Base-by-base conservation (phyloP, 2,113 vertebrate genomes). In the Ranitomeya imitator region DNA sequence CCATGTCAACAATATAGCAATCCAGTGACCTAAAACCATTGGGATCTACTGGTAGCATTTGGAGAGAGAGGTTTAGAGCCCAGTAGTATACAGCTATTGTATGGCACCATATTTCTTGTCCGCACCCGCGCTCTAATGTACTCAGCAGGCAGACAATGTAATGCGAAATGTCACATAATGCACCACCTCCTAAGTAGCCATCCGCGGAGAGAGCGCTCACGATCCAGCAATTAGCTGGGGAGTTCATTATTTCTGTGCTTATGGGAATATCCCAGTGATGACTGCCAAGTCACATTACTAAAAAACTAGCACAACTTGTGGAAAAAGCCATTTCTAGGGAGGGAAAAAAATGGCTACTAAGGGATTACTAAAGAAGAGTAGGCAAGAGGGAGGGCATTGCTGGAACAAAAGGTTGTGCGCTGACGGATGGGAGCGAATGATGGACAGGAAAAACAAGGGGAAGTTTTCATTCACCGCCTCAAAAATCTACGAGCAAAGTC, bases 381-480 rank as follows among this genome's bases (percentile, higher is more conserved):
- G 63, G 61, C 8, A 9, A 52, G 6, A 51, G 19, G 37, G 37
- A 76, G 61, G 77, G 31, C 5, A 86, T 16, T 55, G 37, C 7
- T 18, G 52, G 51, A 71, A 65, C 21, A 86, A 79, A 74, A 69
- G 85, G 76, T 86, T 45, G 55, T 54, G 60, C 37, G 54, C 21
- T 23, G 26, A 16, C 18, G 54, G 26, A 76, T n/a, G 23, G 51
- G 69, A 19, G 52, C 23, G 23, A 51, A 69, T 23, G 11, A 7
- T 45, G 16, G 81, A 13, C 83, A 85, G 69, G 69, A 76, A 85
- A 85, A 85, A 71, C 26, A 85, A 59, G 84, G 60, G 84, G 84
- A 74, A 85, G 84, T n/a, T 21, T 76, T 55, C 45, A 54, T 55
- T 71, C 45, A n/a, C n/a, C 63, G 9, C 61, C 45, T 21, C 37